Evolutionary conservation across 1,140 invertebrate species (phyloP).

Genomic region (Pachyrhynchus sulphureomaculatus): DNA sequence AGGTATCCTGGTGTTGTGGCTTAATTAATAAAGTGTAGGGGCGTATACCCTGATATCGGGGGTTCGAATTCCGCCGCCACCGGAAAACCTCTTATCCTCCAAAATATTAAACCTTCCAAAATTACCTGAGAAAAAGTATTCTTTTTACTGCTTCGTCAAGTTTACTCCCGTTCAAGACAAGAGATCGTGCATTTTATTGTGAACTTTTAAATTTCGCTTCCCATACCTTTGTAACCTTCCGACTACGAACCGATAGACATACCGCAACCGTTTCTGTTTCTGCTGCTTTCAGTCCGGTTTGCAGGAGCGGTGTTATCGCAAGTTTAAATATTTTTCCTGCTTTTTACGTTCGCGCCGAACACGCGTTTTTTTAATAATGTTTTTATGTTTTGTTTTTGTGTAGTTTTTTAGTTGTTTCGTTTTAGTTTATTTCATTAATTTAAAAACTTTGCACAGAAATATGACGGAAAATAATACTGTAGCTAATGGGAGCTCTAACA

Average conservation of each 20-base stretch:
- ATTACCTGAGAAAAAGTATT: too few relatives aligned
- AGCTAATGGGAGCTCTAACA: slow-evolving; percentile 40
- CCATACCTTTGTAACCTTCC: not conserved
- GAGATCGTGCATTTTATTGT: too few relatives aligned
- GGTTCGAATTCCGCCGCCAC: too few relatives aligned
- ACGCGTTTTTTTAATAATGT: not conserved
- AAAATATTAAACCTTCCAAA: too few relatives aligned
- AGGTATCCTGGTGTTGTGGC: too few relatives aligned
- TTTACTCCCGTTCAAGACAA: too few relatives aligned
- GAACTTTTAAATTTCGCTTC: not conserved
- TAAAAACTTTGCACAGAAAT: slow-evolving; percentile 10
- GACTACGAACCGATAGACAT: not conserved
- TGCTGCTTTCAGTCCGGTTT: slow-evolving; percentile 9
- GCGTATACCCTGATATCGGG: too few relatives aligned
- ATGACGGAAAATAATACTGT: slow-evolving; percentile 31
- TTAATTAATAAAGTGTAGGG: too few relatives aligned
- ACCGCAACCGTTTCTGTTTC: not conserved
- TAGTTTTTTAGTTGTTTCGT: not conserved
- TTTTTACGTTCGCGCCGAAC: not conserved
- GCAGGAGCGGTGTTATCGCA: not conserved
- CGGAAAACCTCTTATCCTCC: too few relatives aligned
- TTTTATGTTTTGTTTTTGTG: not conserved
- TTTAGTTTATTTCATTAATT: too few relatives aligned
- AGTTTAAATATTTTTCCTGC: not conserved
- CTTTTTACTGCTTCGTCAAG: too few relatives aligned